Evolutionary conservation across 2,797 vertebrate species (phyloP).

Genomic region (Enteromius unitaeniatus): DNA sequence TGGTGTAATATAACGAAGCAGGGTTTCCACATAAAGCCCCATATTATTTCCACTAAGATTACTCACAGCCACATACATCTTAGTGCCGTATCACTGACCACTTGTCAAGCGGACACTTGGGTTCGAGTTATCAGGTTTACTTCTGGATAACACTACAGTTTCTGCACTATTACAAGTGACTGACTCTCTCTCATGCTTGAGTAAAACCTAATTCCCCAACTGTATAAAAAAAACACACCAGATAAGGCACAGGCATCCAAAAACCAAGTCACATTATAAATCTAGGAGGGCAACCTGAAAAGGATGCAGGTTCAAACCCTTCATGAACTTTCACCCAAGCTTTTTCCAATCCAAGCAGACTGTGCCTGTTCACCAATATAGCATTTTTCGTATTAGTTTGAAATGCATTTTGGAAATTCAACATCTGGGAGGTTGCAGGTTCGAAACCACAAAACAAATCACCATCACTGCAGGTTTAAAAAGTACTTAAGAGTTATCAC

Average conservation of each 20-base stretch:
- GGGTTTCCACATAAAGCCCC: constrained; percentile 35
- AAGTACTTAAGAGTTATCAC: constrained; percentile 62
- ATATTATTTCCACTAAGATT: constrained; percentile 33
- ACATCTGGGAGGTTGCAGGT: neutral
- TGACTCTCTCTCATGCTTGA: neutral
- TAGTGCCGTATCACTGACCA: constrained; percentile 25
- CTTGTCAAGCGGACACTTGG: constrained; percentile 5
- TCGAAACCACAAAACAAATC: neutral
- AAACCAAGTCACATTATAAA: neutral
- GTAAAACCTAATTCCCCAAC: neutral
- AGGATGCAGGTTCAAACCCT: neutral
- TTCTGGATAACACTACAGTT: neutral
- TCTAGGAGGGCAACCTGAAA: neutral
- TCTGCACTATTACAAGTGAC: neutral
- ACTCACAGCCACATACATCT: constrained; percentile 22
- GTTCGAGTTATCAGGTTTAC: neutral
- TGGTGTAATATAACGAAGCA: constrained; percentile 27
- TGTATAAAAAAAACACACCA: neutral
- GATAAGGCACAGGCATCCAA: neutral
- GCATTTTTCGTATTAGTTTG: neutral
- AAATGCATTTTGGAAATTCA: neutral
- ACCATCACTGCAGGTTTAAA: neutral
- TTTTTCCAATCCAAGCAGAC: neutral
- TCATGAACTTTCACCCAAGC: neutral
- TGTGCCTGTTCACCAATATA: neutral